Conservation (phyloP, 1,140 invertebrate species). For the Vanessa tameamea region DNA sequence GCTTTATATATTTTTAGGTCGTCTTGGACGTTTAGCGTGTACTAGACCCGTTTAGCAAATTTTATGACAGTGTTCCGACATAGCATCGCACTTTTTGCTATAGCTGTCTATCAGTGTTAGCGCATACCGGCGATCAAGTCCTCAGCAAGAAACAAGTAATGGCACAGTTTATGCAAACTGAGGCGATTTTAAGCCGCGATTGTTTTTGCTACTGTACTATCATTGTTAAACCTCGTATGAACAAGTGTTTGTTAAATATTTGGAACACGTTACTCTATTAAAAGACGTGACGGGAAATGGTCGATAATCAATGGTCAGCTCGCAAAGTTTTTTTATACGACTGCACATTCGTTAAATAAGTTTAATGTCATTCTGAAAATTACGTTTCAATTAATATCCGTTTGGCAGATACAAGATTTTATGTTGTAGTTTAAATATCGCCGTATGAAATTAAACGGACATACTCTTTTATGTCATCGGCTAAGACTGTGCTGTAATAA, state of each 20-base stretch:
- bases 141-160: constrained; percentile 35
- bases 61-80: constrained; percentile 72
- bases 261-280: too few relatives aligned
- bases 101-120: constrained; percentile 61
- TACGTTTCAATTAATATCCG: background rate
- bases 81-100: constrained; percentile 72
- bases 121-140: constrained; percentile 47
- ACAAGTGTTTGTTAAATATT: too few relatives aligned
- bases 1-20: constrained; percentile 32
- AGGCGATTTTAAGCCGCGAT: background rate
- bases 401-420: background rate
- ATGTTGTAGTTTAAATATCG: too few relatives aligned
- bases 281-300: too few relatives aligned
- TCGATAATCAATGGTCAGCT: too few relatives aligned
- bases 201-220: background rate
- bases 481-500: constrained; percentile 27
- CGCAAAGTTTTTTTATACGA: too few relatives aligned
- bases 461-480: constrained; percentile 9
- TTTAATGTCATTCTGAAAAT: too few relatives aligned
- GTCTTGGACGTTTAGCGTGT: constrained; percentile 52
- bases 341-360: too few relatives aligned
- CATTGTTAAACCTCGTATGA: too few relatives aligned
- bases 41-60: constrained; percentile 55
- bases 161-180: constrained; percentile 26
- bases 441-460: constrained; percentile 13